phyloP scores from a whole-genome alignment of 2,888 invertebrate genomes.

The Coenonympha arcania region DNA sequence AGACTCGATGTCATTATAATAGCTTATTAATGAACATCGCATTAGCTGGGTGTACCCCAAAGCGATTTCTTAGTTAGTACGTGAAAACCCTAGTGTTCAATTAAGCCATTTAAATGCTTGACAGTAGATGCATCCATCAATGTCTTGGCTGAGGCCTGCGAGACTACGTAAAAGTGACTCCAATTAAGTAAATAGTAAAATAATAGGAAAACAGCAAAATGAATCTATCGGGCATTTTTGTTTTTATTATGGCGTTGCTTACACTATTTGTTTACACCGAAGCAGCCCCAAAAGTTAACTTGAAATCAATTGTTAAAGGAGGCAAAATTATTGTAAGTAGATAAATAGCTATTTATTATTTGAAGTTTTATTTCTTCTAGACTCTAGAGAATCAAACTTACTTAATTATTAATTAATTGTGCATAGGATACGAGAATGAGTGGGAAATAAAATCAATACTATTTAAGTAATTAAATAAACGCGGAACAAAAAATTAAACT shows the following conservation, averaged over 20 bases:
- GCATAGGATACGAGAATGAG: no score
- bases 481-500: no score
- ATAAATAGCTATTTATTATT: no score
- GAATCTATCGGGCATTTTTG: slow-evolving; percentile 36
- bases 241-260: slow-evolving; percentile 33
- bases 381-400: no score
- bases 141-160: not conserved
- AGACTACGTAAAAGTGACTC: not conserved
- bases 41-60: not conserved
- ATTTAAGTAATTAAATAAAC: no score
- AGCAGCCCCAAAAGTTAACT: slow-evolving; percentile 35
- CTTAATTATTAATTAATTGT: no score
- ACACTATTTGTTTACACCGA: slow-evolving; percentile 30
- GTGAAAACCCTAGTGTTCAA: not conserved
- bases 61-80: not conserved
- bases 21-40: not conserved
- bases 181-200: not conserved
- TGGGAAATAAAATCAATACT: no score
- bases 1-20: not conserved
- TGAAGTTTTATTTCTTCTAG: no score
- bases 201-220: slow-evolving; percentile 24
- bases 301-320: slow-evolving; percentile 32
- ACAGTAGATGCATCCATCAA: not conserved
- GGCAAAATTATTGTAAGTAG: slow-evolving; percentile 27
- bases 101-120: slow-evolving; percentile 6